Evolutionary conservation across 2,113 vertebrate species (phyloP), one percentile per base, ranked within the genome.

Genomic region (Genyomyrus donnyi): DNA sequence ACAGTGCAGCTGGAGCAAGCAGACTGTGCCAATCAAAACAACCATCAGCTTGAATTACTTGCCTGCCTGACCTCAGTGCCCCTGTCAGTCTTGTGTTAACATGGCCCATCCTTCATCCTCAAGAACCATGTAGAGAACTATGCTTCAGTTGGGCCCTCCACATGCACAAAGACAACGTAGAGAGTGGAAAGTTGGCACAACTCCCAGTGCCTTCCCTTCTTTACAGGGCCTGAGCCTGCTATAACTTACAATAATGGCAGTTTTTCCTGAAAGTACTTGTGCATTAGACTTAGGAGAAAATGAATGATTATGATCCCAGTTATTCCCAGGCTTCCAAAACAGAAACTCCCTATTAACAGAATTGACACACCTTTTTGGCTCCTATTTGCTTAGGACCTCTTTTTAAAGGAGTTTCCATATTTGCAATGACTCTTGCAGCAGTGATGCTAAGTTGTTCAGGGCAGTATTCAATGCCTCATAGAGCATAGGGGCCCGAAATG

Each of bases 1-100:
- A 87, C 91, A 88, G 88, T 91, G 92, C 93, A 95, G 94, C 93
- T 92, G 94, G 95, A 95, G 94, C 93, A 95, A 90, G 91, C 89
- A 90, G 89, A 88, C 93, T 90, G 90, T 89, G 97, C 97, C 97
- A 98, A 96, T 93, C 92, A 95, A 97, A 98, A 98, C 95, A 97
- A 94, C 93, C 94, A 92, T 95, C 95, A 93, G 91, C 93, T 95
- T 94, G 92, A 94, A 94, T 95, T 95, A 94, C 91, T 89, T 91
- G 88, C 92, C 93, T 92, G 92, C 93, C 91, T 92, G 77, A 27
- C 49, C 87, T 90, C 85, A 70, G 11, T 2, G 58, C 89, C 91
- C 89, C 49, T 52, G 77, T 48, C 85, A 50, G 17, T 27, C 35
- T 48, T 7, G 56, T 46, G 10, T 89, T 89, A 86, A 88, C 87